Conservation (phyloP, 2,113 vertebrate genomes). For the Euleptes europaea region DNA sequence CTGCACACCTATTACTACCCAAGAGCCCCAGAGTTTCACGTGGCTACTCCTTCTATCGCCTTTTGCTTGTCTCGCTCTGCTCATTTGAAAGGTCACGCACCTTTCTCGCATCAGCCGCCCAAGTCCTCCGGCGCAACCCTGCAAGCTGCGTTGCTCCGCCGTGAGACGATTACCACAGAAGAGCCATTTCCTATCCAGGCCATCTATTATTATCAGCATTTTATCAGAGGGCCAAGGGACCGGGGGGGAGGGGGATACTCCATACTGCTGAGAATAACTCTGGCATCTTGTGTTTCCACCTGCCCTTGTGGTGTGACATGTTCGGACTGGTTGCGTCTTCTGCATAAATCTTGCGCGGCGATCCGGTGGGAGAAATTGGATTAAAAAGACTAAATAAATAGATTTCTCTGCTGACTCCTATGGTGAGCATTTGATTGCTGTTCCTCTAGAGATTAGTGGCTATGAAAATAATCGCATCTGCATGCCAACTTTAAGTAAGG, state of each 20-base stretch:
- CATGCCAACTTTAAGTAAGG: background rate
- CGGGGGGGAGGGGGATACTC: background rate
- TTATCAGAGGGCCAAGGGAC: background rate
- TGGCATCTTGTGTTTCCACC: background rate
- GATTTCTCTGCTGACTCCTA: background rate
- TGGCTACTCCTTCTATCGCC: background rate
- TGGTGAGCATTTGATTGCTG: background rate
- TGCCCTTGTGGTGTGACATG: background rate
- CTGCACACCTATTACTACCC: background rate
- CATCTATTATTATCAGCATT: background rate
- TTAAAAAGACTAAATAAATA: background rate
- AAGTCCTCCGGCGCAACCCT: background rate
- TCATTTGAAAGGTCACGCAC: background rate
- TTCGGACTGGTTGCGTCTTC: background rate
- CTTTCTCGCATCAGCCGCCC: background rate
- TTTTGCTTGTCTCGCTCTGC: background rate
- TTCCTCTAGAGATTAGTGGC: conserved; percentile 2
- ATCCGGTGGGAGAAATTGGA: background rate
- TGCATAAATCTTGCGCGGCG: background rate
- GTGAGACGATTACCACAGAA: background rate
- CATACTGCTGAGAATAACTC: background rate
- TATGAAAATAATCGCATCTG: background rate
- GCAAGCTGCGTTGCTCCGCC: background rate
- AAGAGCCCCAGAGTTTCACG: background rate
- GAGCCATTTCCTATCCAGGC: background rate